phyloP scores from a whole-genome alignment of 2,888 invertebrate genomes.

The Epicampocera succincta region DNA sequence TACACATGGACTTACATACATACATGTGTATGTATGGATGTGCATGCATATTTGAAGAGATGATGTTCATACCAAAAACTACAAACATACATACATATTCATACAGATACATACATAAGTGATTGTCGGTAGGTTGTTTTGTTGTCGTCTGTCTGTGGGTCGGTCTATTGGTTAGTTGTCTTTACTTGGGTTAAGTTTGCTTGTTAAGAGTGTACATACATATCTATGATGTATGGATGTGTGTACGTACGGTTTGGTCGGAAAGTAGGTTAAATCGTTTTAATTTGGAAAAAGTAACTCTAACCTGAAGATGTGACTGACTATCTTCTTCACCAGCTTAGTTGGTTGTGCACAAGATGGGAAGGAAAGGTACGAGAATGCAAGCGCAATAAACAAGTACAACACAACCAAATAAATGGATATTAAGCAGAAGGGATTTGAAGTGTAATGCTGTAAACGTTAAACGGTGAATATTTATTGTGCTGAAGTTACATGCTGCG shows the following conservation, averaged over 20 bases:
- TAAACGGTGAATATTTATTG: constrained; percentile 62
- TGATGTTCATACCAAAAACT: constrained; percentile 41
- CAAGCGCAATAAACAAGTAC: constrained; percentile 53
- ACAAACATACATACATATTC: not conserved
- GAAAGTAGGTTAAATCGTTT: constrained; percentile 68
- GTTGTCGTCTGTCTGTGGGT: constrained; percentile 19
- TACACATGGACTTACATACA: no score
- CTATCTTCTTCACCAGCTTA: constrained; percentile 32
- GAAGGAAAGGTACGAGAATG: constrained; percentile 10
- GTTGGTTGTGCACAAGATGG: constrained; percentile 41
- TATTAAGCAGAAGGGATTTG: constrained; percentile 61
- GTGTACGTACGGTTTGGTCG: constrained; percentile 41
- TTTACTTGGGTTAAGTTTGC: constrained; percentile 40
- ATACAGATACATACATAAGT: constrained; percentile 7
- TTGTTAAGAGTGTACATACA: constrained; percentile 32
- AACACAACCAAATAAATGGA: constrained; percentile 38
- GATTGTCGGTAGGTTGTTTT: constrained; percentile 46
- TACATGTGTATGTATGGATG: no score
- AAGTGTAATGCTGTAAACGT: constrained; percentile 61
- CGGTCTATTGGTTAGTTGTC: constrained; percentile 7
- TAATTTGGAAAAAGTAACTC: constrained; percentile 63
- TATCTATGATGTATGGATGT: not conserved
- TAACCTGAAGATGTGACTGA: constrained; percentile 67
- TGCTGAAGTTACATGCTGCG: constrained; percentile 48
- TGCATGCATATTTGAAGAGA: constrained; percentile 17